These are phyloP conservation scores for Orthonevra nobilis DNA, from an alignment of 2,888 invertebrate genomes.

Conservation along the genomic window DNA sequence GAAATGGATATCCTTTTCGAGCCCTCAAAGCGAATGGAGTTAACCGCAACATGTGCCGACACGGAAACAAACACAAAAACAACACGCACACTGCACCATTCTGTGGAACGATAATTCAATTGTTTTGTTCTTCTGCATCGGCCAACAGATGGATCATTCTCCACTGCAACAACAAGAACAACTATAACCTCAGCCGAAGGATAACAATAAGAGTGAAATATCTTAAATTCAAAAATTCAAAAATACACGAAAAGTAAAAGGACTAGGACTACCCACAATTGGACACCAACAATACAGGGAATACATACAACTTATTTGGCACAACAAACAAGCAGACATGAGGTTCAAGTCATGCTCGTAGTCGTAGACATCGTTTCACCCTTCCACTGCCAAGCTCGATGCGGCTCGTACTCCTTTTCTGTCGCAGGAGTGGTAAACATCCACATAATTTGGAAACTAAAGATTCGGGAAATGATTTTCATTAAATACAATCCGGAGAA, in stretches of 20 bases:
- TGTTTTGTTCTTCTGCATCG: conserved; percentile 26
- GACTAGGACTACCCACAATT: conserved; percentile 19
- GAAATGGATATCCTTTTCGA: conserved; percentile 48
- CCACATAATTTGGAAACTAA: conserved; percentile 43
- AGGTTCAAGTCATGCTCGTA: conserved; percentile 19
- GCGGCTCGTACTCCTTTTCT: background rate
- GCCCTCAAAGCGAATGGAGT: conserved; percentile 43
- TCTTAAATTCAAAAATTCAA: conserved; percentile 39
- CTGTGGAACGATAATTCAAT: conserved; percentile 58
- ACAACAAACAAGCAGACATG: conserved; percentile 24
- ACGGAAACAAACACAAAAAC: conserved; percentile 39
- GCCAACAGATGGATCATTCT: conserved; percentile 48
- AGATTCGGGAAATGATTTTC: conserved; percentile 60
- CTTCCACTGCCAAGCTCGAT: conserved; percentile 15
- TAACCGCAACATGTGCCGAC: conserved; percentile 68
- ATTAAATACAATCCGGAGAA: conserved; percentile 38
- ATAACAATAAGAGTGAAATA: conserved; percentile 50
- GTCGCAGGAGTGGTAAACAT: conserved; percentile 31
- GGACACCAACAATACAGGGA: conserved; percentile 46
- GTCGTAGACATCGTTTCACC: too few relatives aligned
- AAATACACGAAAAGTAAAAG: conserved; percentile 62
- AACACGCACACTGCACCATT: conserved; percentile 11
- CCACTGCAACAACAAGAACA: conserved; percentile 36
- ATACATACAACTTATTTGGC: conserved; percentile 55
- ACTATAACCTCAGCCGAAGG: conserved; percentile 48